Conservation (phyloP, 2,888 invertebrate species). For the Leptinotarsa juncta region DNA sequence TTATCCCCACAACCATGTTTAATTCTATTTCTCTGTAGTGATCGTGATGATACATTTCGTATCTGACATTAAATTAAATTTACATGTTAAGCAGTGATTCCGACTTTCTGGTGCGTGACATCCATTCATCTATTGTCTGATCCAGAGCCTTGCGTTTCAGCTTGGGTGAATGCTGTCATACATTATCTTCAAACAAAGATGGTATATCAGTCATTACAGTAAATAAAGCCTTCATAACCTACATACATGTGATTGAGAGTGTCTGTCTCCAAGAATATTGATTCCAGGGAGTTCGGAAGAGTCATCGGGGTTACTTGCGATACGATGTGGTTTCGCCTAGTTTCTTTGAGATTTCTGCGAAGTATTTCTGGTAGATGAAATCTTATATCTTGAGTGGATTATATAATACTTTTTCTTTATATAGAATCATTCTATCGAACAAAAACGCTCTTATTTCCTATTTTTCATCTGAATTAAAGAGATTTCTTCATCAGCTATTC, state of each 20-base stretch:
- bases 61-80: slow-evolving; percentile 23
- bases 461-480: too few relatives aligned
- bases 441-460: too few relatives aligned
- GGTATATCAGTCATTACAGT: slow-evolving; percentile 17
- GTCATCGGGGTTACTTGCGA: neutral
- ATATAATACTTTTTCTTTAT: too few relatives aligned
- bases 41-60: slow-evolving; percentile 5
- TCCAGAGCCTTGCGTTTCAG: slow-evolving; percentile 11
- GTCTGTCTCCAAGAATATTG: slow-evolving; percentile 8
- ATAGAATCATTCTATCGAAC: too few relatives aligned
- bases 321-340: neutral
- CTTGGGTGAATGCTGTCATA: slow-evolving; percentile 6
- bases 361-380: too few relatives aligned
- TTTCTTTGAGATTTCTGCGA: too few relatives aligned
- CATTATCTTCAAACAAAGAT: slow-evolving; percentile 19
- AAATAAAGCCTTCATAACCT: slow-evolving; percentile 16
- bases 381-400: too few relatives aligned
- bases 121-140: slow-evolving; percentile 26
- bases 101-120: slow-evolving; percentile 29
- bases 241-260: slow-evolving; percentile 13
- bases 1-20: neutral
- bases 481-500: too few relatives aligned
- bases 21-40: slow-evolving; percentile 4
- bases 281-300: neutral
- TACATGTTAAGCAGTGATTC: slow-evolving; percentile 25